phyloP scores from a whole-genome alignment of 2,888 invertebrate species.

The Epinotia brunnichana region DNA sequence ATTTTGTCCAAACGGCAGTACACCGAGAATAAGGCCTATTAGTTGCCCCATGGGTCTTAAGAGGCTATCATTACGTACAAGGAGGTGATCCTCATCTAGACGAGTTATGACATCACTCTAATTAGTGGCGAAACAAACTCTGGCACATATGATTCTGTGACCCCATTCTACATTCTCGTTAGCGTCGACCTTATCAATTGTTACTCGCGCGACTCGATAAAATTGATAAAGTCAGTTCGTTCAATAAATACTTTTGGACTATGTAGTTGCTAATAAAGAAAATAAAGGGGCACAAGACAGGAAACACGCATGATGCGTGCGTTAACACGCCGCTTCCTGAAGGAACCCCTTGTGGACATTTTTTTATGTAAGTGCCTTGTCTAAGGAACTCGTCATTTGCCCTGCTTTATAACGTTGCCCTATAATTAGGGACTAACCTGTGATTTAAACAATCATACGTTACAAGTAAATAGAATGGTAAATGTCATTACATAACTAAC shows the following conservation, averaged over 20 bases:
- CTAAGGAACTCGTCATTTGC: conserved; percentile 58
- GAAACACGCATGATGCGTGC: conserved; percentile 76
- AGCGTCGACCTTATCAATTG: conserved; percentile 37
- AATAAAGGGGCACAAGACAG: conserved; percentile 67
- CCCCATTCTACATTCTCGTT: conserved; percentile 36
- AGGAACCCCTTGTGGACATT: conserved; percentile 62
- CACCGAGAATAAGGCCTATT: no score
- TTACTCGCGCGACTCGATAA: conserved; percentile 32
- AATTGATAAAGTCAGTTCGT: conserved; percentile 20
- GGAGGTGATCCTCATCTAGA: conserved; percentile 8
- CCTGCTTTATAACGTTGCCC: conserved; percentile 34
- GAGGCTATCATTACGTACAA: not conserved
- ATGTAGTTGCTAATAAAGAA: conserved; percentile 64
- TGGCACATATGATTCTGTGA: conserved; percentile 35
- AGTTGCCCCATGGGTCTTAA: no score
- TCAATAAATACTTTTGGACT: conserved; percentile 25
- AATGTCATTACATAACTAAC: not conserved
- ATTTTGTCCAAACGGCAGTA: no score
- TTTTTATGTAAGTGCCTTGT: conserved; percentile 57
- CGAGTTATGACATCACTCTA: conserved; percentile 35
- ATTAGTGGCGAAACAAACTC: conserved; percentile 31
- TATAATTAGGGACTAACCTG: conserved; percentile 36
- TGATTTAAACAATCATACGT: conserved; percentile 32
- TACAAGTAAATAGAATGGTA: not conserved
- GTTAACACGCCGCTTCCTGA: conserved; percentile 79